Base-by-base conservation (phyloP, 2,888 invertebrate species). In the Ceratothoa steindachneri region DNA sequence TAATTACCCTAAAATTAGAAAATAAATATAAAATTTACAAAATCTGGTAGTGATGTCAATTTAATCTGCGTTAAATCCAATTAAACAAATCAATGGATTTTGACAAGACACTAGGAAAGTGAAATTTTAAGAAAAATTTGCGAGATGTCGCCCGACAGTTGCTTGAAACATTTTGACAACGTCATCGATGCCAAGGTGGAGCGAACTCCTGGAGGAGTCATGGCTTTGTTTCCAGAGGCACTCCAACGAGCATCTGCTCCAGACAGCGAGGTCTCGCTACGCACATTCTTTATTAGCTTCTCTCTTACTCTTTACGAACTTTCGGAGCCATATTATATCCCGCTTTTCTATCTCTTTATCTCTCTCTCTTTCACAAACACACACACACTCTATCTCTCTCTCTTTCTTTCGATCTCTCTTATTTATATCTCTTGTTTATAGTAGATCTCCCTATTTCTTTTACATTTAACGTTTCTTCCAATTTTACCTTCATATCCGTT, bases 111-210 rank as follows among this genome's bases (percentile, higher is more conserved):
- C 12, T n/a, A n/a, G n/a, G 24, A 22, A 60, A 60, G 12, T 24
- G 41, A 60, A 60, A 60, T 60, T 60, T 60, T 22, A 60, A 24
- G 60, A 60, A 60, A 60, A 60, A n/a, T 22, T n/a, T 22, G 22
- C 60, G 60, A 60, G 60, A 22, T 24, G n/a, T 60, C 27, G n/a
- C 22, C 22, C 60, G 60, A 60, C 60, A 60, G 60, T 60, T 60
- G 60, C 22, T 12, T 60, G 60, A 60, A 60, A 60, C 60, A 60
- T 60, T 60, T 60, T 60, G 60, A 60, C 60, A 60, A 24, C 60
- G 60, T 24, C 60, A 60, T 60, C n/a, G n/a, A 60, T n/a, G 60
- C 22, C n/a, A 60, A 60, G 60, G 24, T 60, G 24, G 24, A 24
- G 60, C 60, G 12, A 60, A 60, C 60, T 60, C 60, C 24, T 60